Conservation (phyloP, 2,113 vertebrate genomes). For the Salminus brasiliensis region DNA sequence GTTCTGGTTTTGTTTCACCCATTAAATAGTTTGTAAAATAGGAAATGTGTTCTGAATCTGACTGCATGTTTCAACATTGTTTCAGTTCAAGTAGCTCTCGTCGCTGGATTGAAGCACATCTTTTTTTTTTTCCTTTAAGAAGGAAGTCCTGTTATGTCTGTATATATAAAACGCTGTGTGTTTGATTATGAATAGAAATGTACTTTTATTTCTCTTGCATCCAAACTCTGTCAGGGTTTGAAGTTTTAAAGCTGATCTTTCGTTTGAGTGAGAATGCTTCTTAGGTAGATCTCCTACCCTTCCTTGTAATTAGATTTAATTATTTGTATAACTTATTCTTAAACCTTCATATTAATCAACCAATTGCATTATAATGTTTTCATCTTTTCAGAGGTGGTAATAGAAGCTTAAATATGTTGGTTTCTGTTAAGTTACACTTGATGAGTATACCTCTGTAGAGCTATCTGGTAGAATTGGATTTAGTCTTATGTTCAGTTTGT, state of each 20-base stretch:
- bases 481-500: no score
- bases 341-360: constrained; percentile 58
- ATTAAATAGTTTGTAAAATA: background rate
- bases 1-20: background rate
- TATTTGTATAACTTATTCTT: constrained; percentile 59
- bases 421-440: no score
- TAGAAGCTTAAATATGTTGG: no score
- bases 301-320: constrained; percentile 53
- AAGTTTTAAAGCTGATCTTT: constrained; percentile 59
- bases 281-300: constrained; percentile 55
- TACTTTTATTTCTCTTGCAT: constrained; percentile 63
- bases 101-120: constrained; percentile 59
- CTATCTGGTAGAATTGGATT: no score
- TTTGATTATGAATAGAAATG: constrained; percentile 68
- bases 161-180: constrained; percentile 75
- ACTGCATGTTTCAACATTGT: constrained; percentile 1
- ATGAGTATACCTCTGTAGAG: no score
- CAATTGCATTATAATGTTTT: background rate
- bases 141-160: constrained; percentile 68
- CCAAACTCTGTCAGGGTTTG: constrained; percentile 65
- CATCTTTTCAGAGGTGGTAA: background rate
- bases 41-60: background rate
- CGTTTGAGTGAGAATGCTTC: constrained; percentile 52
- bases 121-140: constrained; percentile 67
- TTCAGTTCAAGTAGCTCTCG: constrained; percentile 52